These are phyloP conservation scores for Bellardia pandia DNA, from an alignment of 2,888 invertebrate species.

Conservation along the genomic window DNA sequence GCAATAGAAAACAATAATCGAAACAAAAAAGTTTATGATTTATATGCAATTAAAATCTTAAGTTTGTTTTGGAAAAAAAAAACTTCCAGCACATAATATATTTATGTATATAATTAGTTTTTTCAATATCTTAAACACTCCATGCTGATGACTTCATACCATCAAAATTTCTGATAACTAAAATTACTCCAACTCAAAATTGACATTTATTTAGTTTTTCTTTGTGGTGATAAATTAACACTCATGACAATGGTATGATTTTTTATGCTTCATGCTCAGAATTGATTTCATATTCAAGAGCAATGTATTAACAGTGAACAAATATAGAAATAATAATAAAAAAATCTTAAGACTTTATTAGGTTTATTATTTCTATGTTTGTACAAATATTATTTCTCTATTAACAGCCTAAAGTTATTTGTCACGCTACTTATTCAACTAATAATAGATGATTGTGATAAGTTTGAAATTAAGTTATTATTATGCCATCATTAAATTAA, in stretches of 20 bases:
- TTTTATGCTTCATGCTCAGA: not conserved
- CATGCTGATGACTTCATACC: too few species aligned
- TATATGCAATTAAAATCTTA: too few species aligned
- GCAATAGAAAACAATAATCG: too few species aligned
- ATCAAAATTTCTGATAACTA: too few species aligned
- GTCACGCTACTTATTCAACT: slow-evolving; percentile 46
- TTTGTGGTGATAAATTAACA: not conserved
- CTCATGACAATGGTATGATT: not conserved
- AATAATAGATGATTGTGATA: slow-evolving; percentile 30
- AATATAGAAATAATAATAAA: too few species aligned
- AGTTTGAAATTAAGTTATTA: slow-evolving; percentile 58
- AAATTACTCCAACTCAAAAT: not conserved
- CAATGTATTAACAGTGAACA: not conserved
- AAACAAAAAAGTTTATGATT: too few species aligned
- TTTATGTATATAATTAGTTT: too few species aligned
- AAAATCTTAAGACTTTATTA: not conserved
- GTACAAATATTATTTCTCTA: not conserved
- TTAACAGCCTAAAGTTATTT: slow-evolving; percentile 18
- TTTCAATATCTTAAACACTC: too few species aligned
- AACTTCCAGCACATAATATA: too few species aligned
- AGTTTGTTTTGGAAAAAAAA: too few species aligned
- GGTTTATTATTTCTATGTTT: slow-evolving; percentile 25
- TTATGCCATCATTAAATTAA: slow-evolving; percentile 39
- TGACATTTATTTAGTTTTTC: not conserved
- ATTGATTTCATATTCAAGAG: not conserved